Evolutionary conservation across 2,113 vertebrate genomes (phyloP).

Genomic region (Fregetta grallaria): DNA sequence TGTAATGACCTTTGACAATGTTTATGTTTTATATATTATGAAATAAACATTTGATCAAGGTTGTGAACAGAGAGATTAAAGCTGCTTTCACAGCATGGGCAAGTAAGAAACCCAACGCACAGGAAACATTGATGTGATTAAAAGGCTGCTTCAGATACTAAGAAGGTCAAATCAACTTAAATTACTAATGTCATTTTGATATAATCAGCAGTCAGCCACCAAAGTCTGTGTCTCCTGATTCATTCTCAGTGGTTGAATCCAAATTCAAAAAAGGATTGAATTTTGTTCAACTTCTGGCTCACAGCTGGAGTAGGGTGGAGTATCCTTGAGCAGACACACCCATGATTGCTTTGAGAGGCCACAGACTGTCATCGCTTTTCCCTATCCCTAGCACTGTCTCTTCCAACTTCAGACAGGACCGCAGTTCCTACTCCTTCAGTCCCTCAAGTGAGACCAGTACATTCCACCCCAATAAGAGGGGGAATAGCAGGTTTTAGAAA

Average conservation of each 20-base stretch:
- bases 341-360: not conserved
- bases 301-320: not conserved
- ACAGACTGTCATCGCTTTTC: not conserved
- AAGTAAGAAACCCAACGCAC: not conserved
- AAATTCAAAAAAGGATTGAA: not conserved
- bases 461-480: not conserved
- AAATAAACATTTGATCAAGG: conserved; percentile 8
- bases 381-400: not conserved
- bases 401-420: not conserved
- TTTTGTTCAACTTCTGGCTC: not conserved
- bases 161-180: not conserved
- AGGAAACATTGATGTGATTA: not conserved
- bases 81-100: not conserved
- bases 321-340: not conserved
- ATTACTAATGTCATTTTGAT: not conserved
- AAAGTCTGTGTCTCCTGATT: not conserved
- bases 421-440: not conserved
- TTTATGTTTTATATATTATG: conserved; percentile 4
- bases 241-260: not conserved
- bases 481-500: not conserved
- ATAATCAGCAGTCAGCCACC: not conserved
- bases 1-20: conserved; percentile 5
- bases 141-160: not conserved
- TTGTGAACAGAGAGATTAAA: conserved; percentile 5
- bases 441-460: not conserved